Base-by-base conservation (phyloP, 2,113 vertebrate genomes). In the Stomatorhinus ivindoensis region DNA sequence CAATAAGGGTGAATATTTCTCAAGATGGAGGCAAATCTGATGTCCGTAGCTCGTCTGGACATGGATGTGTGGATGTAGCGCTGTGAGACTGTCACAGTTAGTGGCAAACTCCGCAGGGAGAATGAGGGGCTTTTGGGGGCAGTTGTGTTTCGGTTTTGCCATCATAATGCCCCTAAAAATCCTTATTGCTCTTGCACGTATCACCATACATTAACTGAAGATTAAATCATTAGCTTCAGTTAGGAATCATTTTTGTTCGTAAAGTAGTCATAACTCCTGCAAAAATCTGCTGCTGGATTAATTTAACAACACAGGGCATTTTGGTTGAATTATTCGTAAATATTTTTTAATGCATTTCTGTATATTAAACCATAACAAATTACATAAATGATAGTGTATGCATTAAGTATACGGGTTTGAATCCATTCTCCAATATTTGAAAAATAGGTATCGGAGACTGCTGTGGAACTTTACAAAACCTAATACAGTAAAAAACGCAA, bases 131-230 rank as follows among this genome's bases (percentile, higher is more conserved):
- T 97, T 97, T 97, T 97, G 95, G 97, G 97, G 97, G 97, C 97
- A 97, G 96, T 96, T 97, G 96, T 97, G 97, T 97, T 97, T 96
- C 93, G 94, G 93, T 95, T 96, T 94, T 94, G 94, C 95, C 95
- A 97, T 96, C 97, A 97, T 97, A 97, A 97, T 97, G 97, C 97
- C 97, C 97, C 97, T 97, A 96, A 97, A 97, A 97, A 97, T 97
- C 97, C 97, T 97, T 97, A 97, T 97, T 97, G 95, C 96, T 97
- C 97, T 97, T 97, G 97, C 97, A 96, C 95, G 96, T 93, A 96
- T 96, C 97, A 90, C 87, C 53, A 47, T 13, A 47, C 51, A 15
- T n/a, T 83, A 19, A 44, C 48, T 53, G 50, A 27, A 80, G 44
- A 65, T n/a, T 84, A 46, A 46, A 47, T 47, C 35, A 39, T 80